Conservation (phyloP, 2,113 vertebrate species). For the Grammomys dolichurus region DNA sequence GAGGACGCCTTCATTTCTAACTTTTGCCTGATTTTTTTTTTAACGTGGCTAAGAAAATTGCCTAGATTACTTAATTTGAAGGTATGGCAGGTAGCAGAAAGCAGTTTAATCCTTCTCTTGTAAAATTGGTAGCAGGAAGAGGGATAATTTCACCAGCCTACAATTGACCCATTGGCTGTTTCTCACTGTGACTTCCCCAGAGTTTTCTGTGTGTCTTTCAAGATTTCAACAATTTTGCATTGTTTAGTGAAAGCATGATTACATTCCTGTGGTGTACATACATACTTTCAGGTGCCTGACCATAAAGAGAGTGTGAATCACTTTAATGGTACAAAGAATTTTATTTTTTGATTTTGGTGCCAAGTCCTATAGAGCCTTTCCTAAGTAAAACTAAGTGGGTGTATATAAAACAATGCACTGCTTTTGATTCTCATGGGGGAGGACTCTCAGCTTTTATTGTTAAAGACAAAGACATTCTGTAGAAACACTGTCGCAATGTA, state of each 20-base stretch:
- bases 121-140: neutral
- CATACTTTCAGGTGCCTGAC: neutral
- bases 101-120: neutral
- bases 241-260: slow-evolving; percentile 70
- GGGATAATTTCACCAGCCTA: neutral
- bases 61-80: slow-evolving; percentile 37
- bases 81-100: neutral
- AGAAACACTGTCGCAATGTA: neutral
- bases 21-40: slow-evolving; percentile 18
- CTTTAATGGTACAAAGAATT: slow-evolving; percentile 44
- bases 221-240: slow-evolving; percentile 4
- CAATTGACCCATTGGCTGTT: neutral
- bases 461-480: neutral
- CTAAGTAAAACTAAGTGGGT: slow-evolving; percentile 12
- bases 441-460: neutral
- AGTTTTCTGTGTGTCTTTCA: slow-evolving; percentile 43
- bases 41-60: slow-evolving; percentile 20
- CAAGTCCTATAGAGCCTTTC: neutral
- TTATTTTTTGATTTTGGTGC: neutral
- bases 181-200: slow-evolving; percentile 14
- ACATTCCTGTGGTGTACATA: neutral
- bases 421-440: neutral
- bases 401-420: neutral
- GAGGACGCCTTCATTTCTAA: neutral
- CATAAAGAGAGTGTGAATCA: neutral